These are phyloP conservation scores for Neotoxoptera formosana DNA, from an alignment of 1,140 invertebrate genomes.

Conservation along the genomic window DNA sequence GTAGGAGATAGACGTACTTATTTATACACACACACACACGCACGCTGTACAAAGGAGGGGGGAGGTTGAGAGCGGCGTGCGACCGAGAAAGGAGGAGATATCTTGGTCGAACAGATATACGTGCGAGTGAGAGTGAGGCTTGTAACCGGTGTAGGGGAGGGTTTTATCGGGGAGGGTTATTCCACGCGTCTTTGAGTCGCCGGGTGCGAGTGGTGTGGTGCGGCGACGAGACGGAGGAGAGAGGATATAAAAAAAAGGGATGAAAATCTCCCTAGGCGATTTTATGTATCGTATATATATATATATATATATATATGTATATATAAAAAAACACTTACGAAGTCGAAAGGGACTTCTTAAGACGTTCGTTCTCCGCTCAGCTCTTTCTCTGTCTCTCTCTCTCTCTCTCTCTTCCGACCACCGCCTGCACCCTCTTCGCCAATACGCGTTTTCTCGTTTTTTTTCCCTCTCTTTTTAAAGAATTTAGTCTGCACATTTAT, in stretches of 20 bases:
- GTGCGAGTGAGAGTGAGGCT: background rate
- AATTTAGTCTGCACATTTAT: constrained; percentile 48
- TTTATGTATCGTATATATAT: constrained; percentile 52
- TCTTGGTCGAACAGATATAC: constrained; percentile 52
- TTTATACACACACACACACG: background rate
- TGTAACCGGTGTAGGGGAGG: background rate
- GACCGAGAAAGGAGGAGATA: constrained; percentile 37
- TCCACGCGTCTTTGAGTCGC: background rate
- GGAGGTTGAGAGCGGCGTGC: background rate
- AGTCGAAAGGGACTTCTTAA: constrained; percentile 57
- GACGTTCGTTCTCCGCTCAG: background rate
- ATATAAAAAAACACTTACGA: constrained; percentile 50
- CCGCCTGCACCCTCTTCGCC: background rate
- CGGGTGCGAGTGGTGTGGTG: background rate
- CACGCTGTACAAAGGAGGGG: background rate
- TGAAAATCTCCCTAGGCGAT: constrained; percentile 56
- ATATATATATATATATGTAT: constrained; percentile 16
- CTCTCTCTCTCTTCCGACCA: background rate
- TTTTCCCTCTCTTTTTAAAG: background rate
- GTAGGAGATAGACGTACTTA: background rate
- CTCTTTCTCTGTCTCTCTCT: background rate
- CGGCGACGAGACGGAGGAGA: background rate
- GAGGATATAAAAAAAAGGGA: constrained; percentile 37
- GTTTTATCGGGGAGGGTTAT: background rate
- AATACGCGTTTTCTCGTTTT: background rate